These are phyloP conservation scores for Silurus meridionalis DNA, from an alignment of 2,113 vertebrate genomes.

Conservation along the genomic window DNA sequence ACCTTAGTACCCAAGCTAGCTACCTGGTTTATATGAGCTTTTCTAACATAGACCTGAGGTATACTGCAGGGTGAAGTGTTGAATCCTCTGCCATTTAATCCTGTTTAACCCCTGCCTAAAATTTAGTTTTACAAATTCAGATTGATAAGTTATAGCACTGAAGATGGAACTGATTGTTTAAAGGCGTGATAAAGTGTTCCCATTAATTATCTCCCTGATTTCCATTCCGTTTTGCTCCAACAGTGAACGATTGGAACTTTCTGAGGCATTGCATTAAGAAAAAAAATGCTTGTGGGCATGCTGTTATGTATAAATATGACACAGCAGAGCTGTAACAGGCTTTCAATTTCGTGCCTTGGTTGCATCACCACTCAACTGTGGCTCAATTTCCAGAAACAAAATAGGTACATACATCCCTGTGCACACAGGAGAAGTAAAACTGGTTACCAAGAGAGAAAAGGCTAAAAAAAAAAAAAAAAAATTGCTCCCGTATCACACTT, in stretches of 20 bases:
- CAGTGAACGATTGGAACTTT: slow-evolving; percentile 11
- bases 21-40: not conserved
- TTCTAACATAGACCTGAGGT: too few relatives aligned
- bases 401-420: slow-evolving; percentile 35
- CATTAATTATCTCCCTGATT: slow-evolving; percentile 16
- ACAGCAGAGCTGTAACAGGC: slow-evolving; percentile 9
- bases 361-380: slow-evolving; percentile 28
- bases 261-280: slow-evolving; percentile 21
- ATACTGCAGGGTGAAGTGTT: not conserved
- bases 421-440: slow-evolving; percentile 3
- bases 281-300: not conserved
- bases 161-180: slow-evolving; percentile 8
- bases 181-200: slow-evolving; percentile 3
- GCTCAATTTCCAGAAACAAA: slow-evolving; percentile 39
- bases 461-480: not conserved
- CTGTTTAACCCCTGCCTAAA: not conserved
- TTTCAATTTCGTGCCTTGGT: slow-evolving; percentile 30
- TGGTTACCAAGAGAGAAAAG: not conserved
- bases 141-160: slow-evolving; percentile 10
- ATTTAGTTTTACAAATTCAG: not conserved
- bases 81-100: not conserved
- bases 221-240: slow-evolving; percentile 2
- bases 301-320: slow-evolving; percentile 24
- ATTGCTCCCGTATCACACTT: slow-evolving; percentile 33
- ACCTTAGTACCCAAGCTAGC: not conserved